Evolutionary conservation across 2,113 vertebrate species (phyloP), one percentile per base, ranked within the genome.

Genomic region (Sphyrna mokarran): DNA sequence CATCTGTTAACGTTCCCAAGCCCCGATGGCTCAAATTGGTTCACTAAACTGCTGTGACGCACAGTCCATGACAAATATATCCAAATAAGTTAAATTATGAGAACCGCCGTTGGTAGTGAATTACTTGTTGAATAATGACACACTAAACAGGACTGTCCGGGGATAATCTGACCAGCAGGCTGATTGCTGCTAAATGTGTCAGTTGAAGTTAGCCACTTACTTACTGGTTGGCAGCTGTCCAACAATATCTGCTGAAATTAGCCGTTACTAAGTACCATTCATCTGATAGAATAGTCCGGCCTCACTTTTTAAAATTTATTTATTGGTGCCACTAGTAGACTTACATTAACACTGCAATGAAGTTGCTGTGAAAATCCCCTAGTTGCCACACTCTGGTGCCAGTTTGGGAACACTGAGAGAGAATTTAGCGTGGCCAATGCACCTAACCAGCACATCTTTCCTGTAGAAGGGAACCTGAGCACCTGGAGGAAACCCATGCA

Each of bases 161-260:
- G 78, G 97, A 96, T 96, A 96, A 96, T 96, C 96, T 94, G 96
- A 97, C 96, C 96, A 97, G 93, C 96, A 94, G 96, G 96, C 96
- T 96, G 96, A 97, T 97, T 96, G 96, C 96, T 97, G 87, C 96
- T 96, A 97, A 97, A 97, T 96, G 96, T 96, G 96, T 70, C 96
- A 97, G 96, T 90, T 97, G 95, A 97, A 95, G 96, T 97, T 97
- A 97, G 96, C 97, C 96, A 97, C 97, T 97, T 96, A 97, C 97
- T 96, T 97, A 96, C 96, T 97, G 96, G 96, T 97, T 97, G 96
- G 96, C 97, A 97, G 95, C 95, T 96, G 96, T 95, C 96, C 96
- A 97, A 96, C 95, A 97, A 97, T 97, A 97, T 97, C 97, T 97
- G 95, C 96, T 95, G 76, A 96, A 96, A 95, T 96, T 96, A 97